Evolutionary conservation across 2,888 invertebrate species (phyloP).

Genomic region (Toxonevra muliebris): DNA sequence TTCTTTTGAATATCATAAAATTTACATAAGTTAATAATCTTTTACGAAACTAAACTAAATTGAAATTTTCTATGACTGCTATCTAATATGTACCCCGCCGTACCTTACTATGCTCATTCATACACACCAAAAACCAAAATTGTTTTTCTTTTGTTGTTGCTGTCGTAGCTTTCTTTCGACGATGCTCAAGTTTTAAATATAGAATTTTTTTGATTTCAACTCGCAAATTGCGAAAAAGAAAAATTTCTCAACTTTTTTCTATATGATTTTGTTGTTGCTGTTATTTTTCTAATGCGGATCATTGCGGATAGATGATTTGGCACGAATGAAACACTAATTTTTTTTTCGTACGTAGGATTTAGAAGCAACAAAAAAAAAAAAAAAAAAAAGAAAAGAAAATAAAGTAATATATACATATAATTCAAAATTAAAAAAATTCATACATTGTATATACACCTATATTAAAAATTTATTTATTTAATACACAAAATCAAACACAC

Average conservation of each 20-base stretch:
- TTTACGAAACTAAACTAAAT: background rate
- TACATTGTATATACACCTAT: slow-evolving; percentile 5
- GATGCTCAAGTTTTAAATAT: slow-evolving; percentile 42
- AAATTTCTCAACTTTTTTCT: background rate
- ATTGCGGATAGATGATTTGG: slow-evolving; percentile 9
- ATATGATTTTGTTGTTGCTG: background rate
- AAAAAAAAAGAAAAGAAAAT: background rate
- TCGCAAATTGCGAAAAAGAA: slow-evolving; percentile 1
- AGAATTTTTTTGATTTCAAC: slow-evolving; percentile 24
- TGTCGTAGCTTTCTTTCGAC: slow-evolving; percentile 28
- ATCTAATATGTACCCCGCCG: background rate
- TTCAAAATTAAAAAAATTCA: background rate
- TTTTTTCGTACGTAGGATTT: slow-evolving; percentile 8
- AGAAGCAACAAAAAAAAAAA: slow-evolving; percentile 3
- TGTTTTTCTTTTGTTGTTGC: slow-evolving; percentile 12
- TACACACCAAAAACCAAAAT: background rate
- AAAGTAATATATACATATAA: slow-evolving; percentile 19
- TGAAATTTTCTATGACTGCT: slow-evolving; percentile 20
- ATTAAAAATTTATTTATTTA: slow-evolving; percentile 23
- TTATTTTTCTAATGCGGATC: too few species aligned
- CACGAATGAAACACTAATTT: slow-evolving; percentile 11
- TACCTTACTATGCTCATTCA: background rate
- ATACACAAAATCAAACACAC: background rate
- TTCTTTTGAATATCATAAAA: too few species aligned
- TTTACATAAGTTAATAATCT: too few species aligned